Evolutionary conservation across 2,113 vertebrate genomes (phyloP), one percentile per base, ranked within the genome.

Genomic region (Elaphurus davidianus): DNA sequence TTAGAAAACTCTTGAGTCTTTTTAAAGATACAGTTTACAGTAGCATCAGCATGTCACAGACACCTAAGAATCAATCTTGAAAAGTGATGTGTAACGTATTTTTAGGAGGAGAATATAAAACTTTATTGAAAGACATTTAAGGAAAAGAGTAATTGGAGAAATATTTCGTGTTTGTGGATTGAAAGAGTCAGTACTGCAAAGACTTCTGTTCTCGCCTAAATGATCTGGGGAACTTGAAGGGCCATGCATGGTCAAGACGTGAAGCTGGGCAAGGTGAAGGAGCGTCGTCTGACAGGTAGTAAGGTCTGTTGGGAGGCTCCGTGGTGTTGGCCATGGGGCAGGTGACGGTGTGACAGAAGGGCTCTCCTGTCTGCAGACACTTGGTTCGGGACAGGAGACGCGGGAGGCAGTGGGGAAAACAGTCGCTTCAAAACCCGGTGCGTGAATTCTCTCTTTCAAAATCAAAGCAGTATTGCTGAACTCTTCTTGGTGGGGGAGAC

Each of bases 271-370:
- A 3, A 5, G 57, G 17, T 13, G 30, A 52, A 21, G 85, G 50
- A 14, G 28, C 17, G 1, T 14, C 43, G 1, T 6, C 11, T 7
- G 4, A 28, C 82, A 36, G 62, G 8, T n/a, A 1, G 5, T 1
- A 3, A 52, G 85, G 27, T 52, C 23, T 0, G 0, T 9, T n/a
- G 1, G 13, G 1, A 54, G 83, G 74, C 28, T 36, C 74, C 4
- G 4, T 0, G 47, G 36, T 23, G 7, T 7, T 8, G 71, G 71
- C 21, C 4, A 3, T 4, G 15, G 7, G 10, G 12, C 28, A 21
- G 14, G 40, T 6, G 2, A 4, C 1, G 5, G 5, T 17, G 3
- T 6, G 0, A 0, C 27, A 36, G 43, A 10, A 30, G 33, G 27
- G 25, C 45, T 1, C 55, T 40, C 43, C 0, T 2, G 1, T 13